Evolutionary conservation across 1,140 invertebrate genomes (phyloP), one percentile per base, ranked within the genome.

Genomic region (Teleogryllus occipitalis): DNA sequence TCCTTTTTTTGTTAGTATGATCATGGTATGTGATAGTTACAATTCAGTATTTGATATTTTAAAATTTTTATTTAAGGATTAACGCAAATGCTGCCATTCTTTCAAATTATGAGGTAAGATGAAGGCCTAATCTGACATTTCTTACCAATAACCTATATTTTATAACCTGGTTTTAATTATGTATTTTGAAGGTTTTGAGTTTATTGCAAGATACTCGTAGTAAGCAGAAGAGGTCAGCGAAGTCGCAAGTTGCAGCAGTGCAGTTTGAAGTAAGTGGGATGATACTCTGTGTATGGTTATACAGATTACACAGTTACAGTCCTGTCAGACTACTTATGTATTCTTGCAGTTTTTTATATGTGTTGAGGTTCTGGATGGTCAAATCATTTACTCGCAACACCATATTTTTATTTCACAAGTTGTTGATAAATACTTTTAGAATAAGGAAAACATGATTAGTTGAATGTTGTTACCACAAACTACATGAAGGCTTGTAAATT

Each of bases 11-110:
- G 27, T 39, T 39, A 39, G 27, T 39, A n/a, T n/a, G n/a, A n/a
- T n/a, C n/a, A n/a, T n/a, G n/a, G n/a, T n/a, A 39, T 39, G 27
- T 39, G 27, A 39, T 39, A 39, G n/a, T 39, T 39, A 39, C 1
- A 5, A 39, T 39, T 39, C 27, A 39, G 27, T 39, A 39, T 1
- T 39, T 39, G 27, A 2, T 39, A 39, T 39, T 39, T 39, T 39
- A 1, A 39, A 39, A 39, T 39, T 76, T 47, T 12, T 54, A 48
- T 77, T 77, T 49, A 39, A 77, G 76, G 48, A 49, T 77, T 21
- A 77, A 77, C 8, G 76, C 76, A 21, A 77, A 77, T 49, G 76
- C 76, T 47, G 76, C 47, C 14, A 48, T 49, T n/a, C 21, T 77
- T 21, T 48, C 39, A 7, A 77, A 77, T 49, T 77, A n/a, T 77